These are phyloP conservation scores for Macquaria ambigua DNA, from an alignment of 2,113 vertebrate species.

Conservation along the genomic window DNA sequence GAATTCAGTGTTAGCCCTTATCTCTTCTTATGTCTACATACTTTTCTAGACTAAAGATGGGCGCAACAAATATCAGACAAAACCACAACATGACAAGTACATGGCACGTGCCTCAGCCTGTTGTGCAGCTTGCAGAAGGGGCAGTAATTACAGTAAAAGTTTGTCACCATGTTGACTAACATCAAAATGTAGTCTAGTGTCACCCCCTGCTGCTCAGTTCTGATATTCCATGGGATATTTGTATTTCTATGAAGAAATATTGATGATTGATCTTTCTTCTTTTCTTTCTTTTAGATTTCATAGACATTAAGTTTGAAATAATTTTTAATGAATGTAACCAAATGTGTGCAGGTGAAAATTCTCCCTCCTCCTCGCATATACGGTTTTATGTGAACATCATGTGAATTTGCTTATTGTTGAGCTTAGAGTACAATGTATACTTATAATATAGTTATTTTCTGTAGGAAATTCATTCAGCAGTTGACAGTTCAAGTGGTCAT, in stretches of 20 bases:
- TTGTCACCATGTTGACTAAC: too few relatives aligned
- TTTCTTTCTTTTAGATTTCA: not conserved
- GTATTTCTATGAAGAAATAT: not conserved
- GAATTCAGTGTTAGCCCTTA: not conserved
- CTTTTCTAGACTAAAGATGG: not conserved
- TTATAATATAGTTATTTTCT: too few relatives aligned
- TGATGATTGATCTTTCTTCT: not conserved
- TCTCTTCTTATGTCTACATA: not conserved
- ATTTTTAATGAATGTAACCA: not conserved
- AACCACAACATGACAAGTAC: not conserved
- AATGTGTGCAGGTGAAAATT: not conserved
- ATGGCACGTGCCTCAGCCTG: not conserved
- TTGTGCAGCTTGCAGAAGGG: not conserved
- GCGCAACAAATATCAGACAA: not conserved
- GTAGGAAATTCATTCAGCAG: not conserved
- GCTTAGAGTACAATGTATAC: not conserved
- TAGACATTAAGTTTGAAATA: not conserved
- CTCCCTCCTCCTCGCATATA: too few relatives aligned
- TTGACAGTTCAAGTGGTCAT: not conserved
- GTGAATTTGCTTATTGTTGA: not conserved
- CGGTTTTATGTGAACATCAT: not conserved
- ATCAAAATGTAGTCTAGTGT: not conserved
- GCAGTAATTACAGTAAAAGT: not conserved
- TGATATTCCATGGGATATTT: not conserved
- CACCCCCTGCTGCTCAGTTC: slow-evolving; percentile 57